Conservation (phyloP, 1,140 invertebrate genomes). For the Streblospio benedicti region DNA sequence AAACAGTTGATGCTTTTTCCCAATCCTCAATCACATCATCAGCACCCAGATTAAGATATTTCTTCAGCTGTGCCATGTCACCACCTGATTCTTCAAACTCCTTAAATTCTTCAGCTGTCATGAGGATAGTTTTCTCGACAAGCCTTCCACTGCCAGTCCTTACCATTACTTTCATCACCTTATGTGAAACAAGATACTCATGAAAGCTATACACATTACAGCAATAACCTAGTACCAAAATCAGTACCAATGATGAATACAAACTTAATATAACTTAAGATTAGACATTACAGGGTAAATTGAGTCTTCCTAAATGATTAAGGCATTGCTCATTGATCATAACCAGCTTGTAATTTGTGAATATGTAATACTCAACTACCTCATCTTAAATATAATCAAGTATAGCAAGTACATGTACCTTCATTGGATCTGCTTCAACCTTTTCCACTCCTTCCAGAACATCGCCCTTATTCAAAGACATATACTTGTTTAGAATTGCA, state of each 20-base stretch:
- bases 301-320: too few relatives aligned
- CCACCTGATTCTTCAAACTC: conserved; percentile 37
- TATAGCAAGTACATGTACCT: conserved; percentile 40
- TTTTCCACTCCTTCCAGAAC: conserved; percentile 36
- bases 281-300: too few relatives aligned
- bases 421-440: conserved; percentile 31
- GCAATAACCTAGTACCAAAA: too few relatives aligned
- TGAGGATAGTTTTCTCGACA: conserved; percentile 39
- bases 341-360: too few relatives aligned
- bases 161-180: conserved; percentile 5
- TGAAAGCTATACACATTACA: too few relatives aligned
- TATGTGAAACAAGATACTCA: too few relatives aligned
- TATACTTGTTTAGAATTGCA: conserved; percentile 35
- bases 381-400: too few relatives aligned
- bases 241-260: too few relatives aligned
- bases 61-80: conserved; percentile 40
- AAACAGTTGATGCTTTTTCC: conserved; percentile 44
- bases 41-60: conserved; percentile 35
- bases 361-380: too few relatives aligned
- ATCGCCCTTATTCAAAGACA: conserved; percentile 32
- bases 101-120: conserved; percentile 44
- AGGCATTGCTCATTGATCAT: too few relatives aligned
- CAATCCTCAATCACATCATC: conserved; percentile 42
- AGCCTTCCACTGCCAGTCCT: conserved; percentile 42
- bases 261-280: too few relatives aligned